These are phyloP conservation scores for Hemicordylus capensis DNA, from an alignment of 2,113 vertebrate species.

Conservation along the genomic window DNA sequence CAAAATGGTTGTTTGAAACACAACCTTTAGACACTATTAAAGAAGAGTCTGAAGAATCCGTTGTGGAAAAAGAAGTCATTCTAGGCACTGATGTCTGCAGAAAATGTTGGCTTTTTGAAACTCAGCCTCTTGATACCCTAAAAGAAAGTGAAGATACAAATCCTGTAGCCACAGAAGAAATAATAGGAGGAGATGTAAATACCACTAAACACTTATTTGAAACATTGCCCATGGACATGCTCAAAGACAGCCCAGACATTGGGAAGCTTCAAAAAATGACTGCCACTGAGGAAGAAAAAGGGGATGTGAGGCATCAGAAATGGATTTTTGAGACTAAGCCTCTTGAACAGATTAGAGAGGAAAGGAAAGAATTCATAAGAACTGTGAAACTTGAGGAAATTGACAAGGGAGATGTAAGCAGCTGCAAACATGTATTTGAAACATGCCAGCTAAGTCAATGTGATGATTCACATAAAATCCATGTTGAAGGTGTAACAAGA, in stretches of 20 bases:
- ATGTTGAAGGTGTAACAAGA: slow-evolving; percentile 83
- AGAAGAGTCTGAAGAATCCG: slow-evolving; percentile 74
- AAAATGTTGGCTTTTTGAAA: slow-evolving; percentile 92
- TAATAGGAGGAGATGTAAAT: slow-evolving; percentile 86
- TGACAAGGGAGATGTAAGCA: slow-evolving; percentile 86
- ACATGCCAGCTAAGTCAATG: slow-evolving; percentile 76
- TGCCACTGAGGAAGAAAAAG: slow-evolving; percentile 84
- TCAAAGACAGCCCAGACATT: slow-evolving; percentile 83
- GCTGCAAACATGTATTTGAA: slow-evolving; percentile 87
- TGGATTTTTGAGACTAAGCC: slow-evolving; percentile 90
- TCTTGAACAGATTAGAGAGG: slow-evolving; percentile 87
- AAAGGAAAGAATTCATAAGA: slow-evolving; percentile 79
- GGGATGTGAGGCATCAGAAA: slow-evolving; percentile 89
- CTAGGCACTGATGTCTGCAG: slow-evolving; percentile 84
- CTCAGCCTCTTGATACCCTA: slow-evolving; percentile 85
- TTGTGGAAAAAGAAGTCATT: slow-evolving; percentile 77
- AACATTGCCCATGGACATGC: slow-evolving; percentile 79
- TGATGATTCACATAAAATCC: slow-evolving; percentile 82
- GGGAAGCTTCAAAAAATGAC: slow-evolving; percentile 82
- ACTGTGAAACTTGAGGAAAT: slow-evolving; percentile 88
- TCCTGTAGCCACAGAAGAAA: slow-evolving; percentile 73
- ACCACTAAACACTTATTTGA: slow-evolving; percentile 89
- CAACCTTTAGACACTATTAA: slow-evolving; percentile 84
- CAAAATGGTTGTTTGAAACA: slow-evolving; percentile 89
- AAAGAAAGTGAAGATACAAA: slow-evolving; percentile 80